Percentiles rank a stretch among this genome's conserved stretches.
Conservation (phyloP, 2,888 invertebrate genomes). For the Lysandra bellargus region DNA sequence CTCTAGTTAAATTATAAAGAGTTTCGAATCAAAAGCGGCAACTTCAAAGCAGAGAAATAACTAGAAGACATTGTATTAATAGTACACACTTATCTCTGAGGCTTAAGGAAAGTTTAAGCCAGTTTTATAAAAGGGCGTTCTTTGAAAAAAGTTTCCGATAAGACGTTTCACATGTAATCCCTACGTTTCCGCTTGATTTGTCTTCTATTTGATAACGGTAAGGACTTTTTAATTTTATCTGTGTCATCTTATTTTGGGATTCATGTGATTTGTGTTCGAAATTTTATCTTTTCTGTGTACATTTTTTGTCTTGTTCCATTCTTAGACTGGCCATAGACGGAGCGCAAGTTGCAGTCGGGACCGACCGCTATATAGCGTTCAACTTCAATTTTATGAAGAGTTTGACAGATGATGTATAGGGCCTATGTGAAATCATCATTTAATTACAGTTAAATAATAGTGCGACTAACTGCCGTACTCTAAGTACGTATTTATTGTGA, state of each 20-base stretch:
- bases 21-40: slow-evolving; percentile 7
- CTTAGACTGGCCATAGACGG: background rate
- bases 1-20: slow-evolving; percentile 10
- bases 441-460: too few species aligned
- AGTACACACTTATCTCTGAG: slow-evolving; percentile 46
- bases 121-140: slow-evolving; percentile 65
- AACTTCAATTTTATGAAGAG: too few species aligned
- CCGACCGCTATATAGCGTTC: too few species aligned
- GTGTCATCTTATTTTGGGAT: slow-evolving; percentile 23
- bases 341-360: too few species aligned
- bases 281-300: background rate
- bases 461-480: too few species aligned
- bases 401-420: too few species aligned
- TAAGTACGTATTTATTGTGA: too few species aligned
- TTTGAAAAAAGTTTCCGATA: slow-evolving; percentile 67
- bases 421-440: too few species aligned
- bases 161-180: slow-evolving; percentile 73
- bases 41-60: background rate
- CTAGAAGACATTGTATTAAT: slow-evolving; percentile 37
- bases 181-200: slow-evolving; percentile 65
- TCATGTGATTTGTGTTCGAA: slow-evolving; percentile 4
- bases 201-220: slow-evolving; percentile 58
- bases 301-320: background rate
- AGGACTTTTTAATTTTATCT: slow-evolving; percentile 32
- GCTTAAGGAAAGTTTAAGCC: slow-evolving; percentile 61